A percentile compares a stretch with the other conserved stretches of the same genome.
phyloP scores from a whole-genome alignment of 2,888 invertebrate genomes.

The Ecliptopera silaceata region DNA sequence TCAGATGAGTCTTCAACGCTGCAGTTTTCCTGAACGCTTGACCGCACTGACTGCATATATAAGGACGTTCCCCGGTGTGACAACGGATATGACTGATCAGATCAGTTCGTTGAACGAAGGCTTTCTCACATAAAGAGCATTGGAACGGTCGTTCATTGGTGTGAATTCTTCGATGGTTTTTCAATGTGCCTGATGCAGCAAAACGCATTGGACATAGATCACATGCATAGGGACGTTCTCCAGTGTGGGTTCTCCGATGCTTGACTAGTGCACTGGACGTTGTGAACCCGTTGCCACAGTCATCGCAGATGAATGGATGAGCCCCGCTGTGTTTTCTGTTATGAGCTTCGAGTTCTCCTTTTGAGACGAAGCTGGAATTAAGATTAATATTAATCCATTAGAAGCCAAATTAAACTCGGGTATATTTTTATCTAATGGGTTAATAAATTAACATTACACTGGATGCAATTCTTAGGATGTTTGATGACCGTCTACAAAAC shows the following conservation, averaged over 20 bases:
- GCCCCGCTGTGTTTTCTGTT: constrained; percentile 83
- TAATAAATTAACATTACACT: no score
- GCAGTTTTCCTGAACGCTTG: constrained; percentile 79
- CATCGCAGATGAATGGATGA: constrained; percentile 83
- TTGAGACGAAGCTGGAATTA: constrained; percentile 70
- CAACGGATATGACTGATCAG: constrained; percentile 80
- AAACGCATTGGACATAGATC: constrained; percentile 83
- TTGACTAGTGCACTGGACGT: constrained; percentile 83
- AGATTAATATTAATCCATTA: no score
- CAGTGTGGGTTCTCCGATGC: constrained; percentile 83
- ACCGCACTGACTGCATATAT: constrained; percentile 71
- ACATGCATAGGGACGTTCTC: constrained; percentile 83
- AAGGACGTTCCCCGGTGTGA: constrained; percentile 79
- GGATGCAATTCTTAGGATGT: no score
- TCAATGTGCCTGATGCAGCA: constrained; percentile 81
- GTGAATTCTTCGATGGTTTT: constrained; percentile 80
- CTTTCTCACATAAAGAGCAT: constrained; percentile 81
- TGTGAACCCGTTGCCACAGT: constrained; percentile 81
- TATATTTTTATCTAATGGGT: no score
- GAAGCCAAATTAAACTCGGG: no score
- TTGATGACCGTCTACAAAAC: no score
- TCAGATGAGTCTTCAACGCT: constrained; percentile 71
- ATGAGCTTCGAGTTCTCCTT: constrained; percentile 82
- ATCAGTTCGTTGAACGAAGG: constrained; percentile 83
- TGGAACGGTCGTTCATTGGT: constrained; percentile 83